Evolutionary conservation across 2,113 vertebrate species (phyloP), one percentile per base, ranked within the genome.

Genomic region (Delphinapterus leucas): DNA sequence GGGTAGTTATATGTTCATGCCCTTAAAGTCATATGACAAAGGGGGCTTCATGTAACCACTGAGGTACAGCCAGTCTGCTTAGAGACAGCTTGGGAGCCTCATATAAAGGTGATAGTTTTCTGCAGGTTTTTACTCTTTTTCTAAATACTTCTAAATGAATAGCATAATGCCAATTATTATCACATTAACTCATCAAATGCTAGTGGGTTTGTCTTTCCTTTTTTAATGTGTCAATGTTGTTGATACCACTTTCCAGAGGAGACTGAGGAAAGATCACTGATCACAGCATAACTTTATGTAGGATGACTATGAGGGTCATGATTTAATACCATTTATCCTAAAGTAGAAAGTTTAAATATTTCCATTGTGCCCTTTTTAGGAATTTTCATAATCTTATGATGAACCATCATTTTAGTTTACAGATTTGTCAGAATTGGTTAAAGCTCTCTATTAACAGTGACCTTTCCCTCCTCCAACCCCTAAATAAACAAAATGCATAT

Each of bases 231-330:
- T 76, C 25, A 60, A 0, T 84, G 10, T 14, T 68, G 18, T 31
- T 74, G 28, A 44, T 44, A 44, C 12, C 6, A 26, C 28, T 88
- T 92, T 67, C 12, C 28, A 63, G 14, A 71, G 7, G 25, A 79
- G 8, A 31, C 0, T 49, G 23, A 44, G 8, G 8, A 70, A 49
- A 47, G 10, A 7, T 14, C 5, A 53, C 5, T 13, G 47, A 31
- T 28, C 53, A 77, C 1, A 67, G 1, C 6, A 77, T 4, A 60
- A 74, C 5, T 65, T 87, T 36, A 49, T 17, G 2, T 20, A 58
- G 47, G 11, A 25, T 81, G 31, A 6, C 25, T 58, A 1, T 36
- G 13, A 60, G 13, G n/a, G 4, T 26, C 58, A 4, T 14, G 9
- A 81, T 14, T 74, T 28, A 44, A 23, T 82, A 60, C 1, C 21